A percentile compares a stretch with the other conserved stretches of the same genome.
Conservation (phyloP, 2,797 vertebrate species). For the Sebastes nivosus region DNA sequence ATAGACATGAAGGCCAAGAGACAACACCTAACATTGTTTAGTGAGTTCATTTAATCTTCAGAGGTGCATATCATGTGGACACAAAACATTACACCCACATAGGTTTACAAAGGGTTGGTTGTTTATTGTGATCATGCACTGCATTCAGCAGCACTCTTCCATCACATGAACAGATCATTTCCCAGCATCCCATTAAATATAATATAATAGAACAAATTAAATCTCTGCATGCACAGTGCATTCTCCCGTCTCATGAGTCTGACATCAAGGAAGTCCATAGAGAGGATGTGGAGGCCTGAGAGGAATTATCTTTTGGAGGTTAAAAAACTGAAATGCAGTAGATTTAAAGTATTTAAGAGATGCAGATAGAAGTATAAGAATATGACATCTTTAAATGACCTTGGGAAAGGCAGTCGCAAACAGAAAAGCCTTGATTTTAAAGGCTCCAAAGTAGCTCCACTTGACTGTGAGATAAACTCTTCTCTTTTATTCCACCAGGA, state of each 20-base stretch:
- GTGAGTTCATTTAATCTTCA: background rate
- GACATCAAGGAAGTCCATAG: background rate
- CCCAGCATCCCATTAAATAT: background rate
- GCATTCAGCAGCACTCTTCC: background rate
- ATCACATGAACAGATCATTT: background rate
- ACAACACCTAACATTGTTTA: background rate
- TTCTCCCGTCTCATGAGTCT: background rate
- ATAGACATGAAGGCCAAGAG: background rate
- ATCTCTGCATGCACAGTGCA: background rate
- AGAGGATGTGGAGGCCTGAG: background rate
- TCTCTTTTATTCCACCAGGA: constrained; percentile 61
- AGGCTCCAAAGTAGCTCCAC: no score
- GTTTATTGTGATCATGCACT: background rate
- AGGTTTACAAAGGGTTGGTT: background rate
- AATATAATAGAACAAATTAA: background rate
- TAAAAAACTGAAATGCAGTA: background rate
- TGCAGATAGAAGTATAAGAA: no score
- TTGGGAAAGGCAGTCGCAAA: no score
- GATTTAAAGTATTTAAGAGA: no score
- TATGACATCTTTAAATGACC: no score
- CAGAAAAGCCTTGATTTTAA: no score
- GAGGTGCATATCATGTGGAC: background rate
- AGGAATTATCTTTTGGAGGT: background rate
- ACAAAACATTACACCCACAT: background rate
- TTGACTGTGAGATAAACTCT: background rate